These are phyloP conservation scores for Drosophila busckii DNA, from an alignment of 1,140 invertebrate genomes.

Conservation along the genomic window DNA sequence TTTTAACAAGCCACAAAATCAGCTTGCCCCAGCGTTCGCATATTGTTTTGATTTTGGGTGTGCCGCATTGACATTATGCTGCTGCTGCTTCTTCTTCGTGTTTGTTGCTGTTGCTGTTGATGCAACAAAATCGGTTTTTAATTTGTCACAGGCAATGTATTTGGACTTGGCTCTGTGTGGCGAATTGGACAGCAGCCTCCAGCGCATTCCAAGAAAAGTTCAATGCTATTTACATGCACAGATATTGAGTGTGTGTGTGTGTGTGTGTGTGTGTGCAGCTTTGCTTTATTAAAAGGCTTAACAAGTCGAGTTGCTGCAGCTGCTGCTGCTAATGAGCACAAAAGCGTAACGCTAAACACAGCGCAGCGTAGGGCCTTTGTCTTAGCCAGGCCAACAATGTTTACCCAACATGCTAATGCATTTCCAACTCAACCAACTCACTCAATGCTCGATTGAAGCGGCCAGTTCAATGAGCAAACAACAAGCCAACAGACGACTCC, in stretches of 20 bases:
- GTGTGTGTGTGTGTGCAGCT: slow-evolving; percentile 22
- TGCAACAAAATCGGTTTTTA: slow-evolving; percentile 49
- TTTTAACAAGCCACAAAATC: slow-evolving; percentile 60
- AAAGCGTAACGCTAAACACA: slow-evolving; percentile 68
- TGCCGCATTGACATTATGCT: slow-evolving; percentile 35
- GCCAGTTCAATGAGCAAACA: slow-evolving; percentile 58
- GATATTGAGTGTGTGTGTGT: slow-evolving; percentile 1
- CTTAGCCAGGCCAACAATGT: slow-evolving; percentile 69
- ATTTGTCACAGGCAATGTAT: slow-evolving; percentile 64
- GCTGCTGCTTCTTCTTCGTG: slow-evolving; percentile 4
- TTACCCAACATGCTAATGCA: slow-evolving; percentile 74
- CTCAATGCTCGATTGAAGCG: slow-evolving; percentile 41
- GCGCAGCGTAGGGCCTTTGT: slow-evolving; percentile 39
- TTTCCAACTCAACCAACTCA: slow-evolving; percentile 46
- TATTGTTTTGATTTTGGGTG: slow-evolving; percentile 60
- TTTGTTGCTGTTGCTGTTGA: slow-evolving; percentile 10
- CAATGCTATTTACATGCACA: slow-evolving; percentile 55
- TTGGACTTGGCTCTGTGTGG: slow-evolving; percentile 23
- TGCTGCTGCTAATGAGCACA: slow-evolving; percentile 69
- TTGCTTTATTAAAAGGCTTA: slow-evolving; percentile 79
- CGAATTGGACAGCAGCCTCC: slow-evolving; percentile 35
- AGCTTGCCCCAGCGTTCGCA: slow-evolving; percentile 26
- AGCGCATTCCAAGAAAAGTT: slow-evolving; percentile 65
- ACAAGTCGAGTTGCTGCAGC: slow-evolving; percentile 46
- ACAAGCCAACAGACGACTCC: slow-evolving; percentile 32